Conservation (phyloP, 2,888 invertebrate genomes). For the Notodonta ziczac region DNA sequence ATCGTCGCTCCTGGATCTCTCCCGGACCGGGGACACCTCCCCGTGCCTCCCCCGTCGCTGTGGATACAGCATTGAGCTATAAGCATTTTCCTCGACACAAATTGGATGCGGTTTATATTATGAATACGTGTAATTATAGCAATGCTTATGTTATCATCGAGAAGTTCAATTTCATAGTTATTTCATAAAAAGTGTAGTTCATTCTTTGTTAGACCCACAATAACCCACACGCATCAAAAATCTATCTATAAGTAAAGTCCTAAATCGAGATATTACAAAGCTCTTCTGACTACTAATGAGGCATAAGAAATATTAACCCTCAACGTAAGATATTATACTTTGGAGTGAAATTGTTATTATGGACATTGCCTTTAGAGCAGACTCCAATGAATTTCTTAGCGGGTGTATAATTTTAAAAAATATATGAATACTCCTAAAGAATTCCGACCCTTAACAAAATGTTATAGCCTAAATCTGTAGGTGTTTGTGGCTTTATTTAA, state of each 20-base stretch:
- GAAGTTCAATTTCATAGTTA: too few species aligned
- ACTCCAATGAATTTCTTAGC: neutral
- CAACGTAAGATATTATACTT: too few species aligned
- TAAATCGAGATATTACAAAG: too few species aligned
- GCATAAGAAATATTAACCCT: neutral
- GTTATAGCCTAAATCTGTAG: neutral
- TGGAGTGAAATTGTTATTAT: neutral
- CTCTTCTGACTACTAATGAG: constrained; percentile 9
- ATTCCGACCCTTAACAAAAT: constrained; percentile 16
- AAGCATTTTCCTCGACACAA: constrained; percentile 43
- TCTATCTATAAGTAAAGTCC: too few species aligned
- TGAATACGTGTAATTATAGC: constrained; percentile 10
- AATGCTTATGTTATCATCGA: too few species aligned
- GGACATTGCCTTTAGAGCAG: neutral
- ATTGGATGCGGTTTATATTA: constrained; percentile 57
- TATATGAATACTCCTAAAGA: constrained; percentile 16
- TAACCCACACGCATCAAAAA: too few species aligned
- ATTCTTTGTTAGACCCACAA: too few species aligned
- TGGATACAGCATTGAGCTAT: constrained; percentile 63
- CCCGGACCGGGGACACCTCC: constrained; percentile 44
- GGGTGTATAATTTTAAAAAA: neutral
- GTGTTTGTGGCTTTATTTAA: neutral
- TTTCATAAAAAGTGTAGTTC: too few species aligned
- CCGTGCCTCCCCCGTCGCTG: constrained; percentile 50
- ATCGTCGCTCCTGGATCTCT: constrained; percentile 40